phyloP scores from a whole-genome alignment of 2,888 invertebrate genomes.

The Apodemia duryi region DNA sequence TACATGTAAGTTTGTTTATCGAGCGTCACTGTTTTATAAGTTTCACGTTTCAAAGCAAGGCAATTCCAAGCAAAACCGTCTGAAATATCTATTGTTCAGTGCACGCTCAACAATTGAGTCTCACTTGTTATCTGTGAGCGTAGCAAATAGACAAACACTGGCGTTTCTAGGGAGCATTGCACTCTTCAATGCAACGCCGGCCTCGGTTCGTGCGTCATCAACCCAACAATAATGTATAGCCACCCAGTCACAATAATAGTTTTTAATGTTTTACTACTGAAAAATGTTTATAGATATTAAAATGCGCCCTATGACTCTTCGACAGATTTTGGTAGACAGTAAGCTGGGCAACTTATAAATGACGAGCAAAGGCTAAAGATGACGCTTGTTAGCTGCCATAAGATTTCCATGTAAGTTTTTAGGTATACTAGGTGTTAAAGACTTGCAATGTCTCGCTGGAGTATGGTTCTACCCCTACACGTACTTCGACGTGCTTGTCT shows the following conservation, averaged over 20 bases:
- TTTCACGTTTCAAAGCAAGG: background rate
- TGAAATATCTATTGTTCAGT: conserved; percentile 16
- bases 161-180: conserved; percentile 34
- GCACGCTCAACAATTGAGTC: conserved; percentile 20
- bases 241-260: background rate
- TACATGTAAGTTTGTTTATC: background rate
- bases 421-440: too few species aligned
- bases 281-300: too few species aligned
- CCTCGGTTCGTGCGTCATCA: conserved; percentile 47
- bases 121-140: conserved; percentile 33
- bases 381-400: too few species aligned
- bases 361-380: too few species aligned
- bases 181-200: conserved; percentile 39
- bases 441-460: too few species aligned
- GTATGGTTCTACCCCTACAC: too few species aligned
- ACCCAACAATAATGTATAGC: conserved; percentile 6
- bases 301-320: too few species aligned
- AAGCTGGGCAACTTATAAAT: too few species aligned
- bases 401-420: too few species aligned
- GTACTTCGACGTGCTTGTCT: too few species aligned
- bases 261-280: too few species aligned
- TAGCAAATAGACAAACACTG: conserved; percentile 34
- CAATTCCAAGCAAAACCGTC: conserved; percentile 18
- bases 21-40: background rate
- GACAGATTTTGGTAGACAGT: too few species aligned